phyloP scores from a whole-genome alignment of 2,797 vertebrate species.

The Pseudochaenichthys georgianus region DNA sequence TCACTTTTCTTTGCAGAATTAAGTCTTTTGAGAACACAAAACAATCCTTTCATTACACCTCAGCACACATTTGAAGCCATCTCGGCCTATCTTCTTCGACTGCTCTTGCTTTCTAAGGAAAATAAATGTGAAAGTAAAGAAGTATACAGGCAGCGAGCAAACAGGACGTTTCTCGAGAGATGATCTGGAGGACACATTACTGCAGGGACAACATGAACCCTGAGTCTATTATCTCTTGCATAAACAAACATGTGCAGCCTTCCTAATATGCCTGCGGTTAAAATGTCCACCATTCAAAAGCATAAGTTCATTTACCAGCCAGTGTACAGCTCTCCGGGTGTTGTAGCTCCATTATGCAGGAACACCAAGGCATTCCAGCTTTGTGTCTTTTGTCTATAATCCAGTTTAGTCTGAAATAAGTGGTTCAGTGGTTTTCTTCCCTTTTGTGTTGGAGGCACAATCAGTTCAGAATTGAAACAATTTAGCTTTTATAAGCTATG shows the following conservation, averaged over 20 bases:
- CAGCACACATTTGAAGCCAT: conserved; percentile 44
- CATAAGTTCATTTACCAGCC: conserved; percentile 79
- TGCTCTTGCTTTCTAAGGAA: conserved; percentile 15
- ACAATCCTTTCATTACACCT: conserved; percentile 49
- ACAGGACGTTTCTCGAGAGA: conserved; percentile 32
- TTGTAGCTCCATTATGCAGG: conserved; percentile 64
- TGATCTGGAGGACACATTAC: conserved; percentile 37
- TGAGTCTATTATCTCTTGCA: conserved; percentile 52
- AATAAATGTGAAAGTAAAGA: conserved; percentile 25
- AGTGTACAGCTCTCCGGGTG: conserved; percentile 65
- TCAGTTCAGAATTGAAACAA: conserved; percentile 85
- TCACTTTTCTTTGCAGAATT: conserved; percentile 3
- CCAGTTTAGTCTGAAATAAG: conserved; percentile 89
- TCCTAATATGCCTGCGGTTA: conserved; percentile 64
- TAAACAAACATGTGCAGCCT: conserved; percentile 69
- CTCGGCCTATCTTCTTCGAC: conserved; percentile 24
- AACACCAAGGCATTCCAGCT: conserved; percentile 81
- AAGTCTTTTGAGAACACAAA: conserved; percentile 40
- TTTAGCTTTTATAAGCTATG: conserved; percentile 82
- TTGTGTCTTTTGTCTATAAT: conserved; percentile 84
- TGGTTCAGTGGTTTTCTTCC: conserved; percentile 76
- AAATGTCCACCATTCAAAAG: conserved; percentile 78
- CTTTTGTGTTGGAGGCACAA: conserved; percentile 79
- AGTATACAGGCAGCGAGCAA: conserved; percentile 12
- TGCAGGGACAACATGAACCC: conserved; percentile 7